phyloP scores from a whole-genome alignment of 2,888 invertebrate genomes.

The Spodoptera exigua region DNA sequence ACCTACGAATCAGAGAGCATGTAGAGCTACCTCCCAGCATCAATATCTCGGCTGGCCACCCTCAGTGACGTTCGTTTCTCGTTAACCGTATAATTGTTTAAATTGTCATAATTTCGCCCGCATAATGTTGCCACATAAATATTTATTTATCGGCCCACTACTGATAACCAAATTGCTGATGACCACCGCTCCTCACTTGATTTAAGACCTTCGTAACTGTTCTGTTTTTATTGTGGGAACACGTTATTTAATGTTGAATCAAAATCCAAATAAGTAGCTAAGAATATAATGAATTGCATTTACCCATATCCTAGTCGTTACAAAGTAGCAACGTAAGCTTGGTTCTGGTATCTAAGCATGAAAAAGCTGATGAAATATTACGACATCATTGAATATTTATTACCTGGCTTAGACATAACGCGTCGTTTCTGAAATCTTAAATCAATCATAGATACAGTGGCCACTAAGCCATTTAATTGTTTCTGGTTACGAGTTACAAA shows the following conservation, averaged over 20 bases:
- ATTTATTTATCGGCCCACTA: conserved; percentile 76
- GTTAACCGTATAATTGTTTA: conserved; percentile 83
- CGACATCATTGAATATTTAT: too few species aligned
- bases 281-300: too few species aligned
- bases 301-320: neutral
- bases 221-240: conserved; percentile 26
- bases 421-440: too few species aligned
- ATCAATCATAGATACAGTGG: too few species aligned
- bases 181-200: conserved; percentile 62
- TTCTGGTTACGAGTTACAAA: too few species aligned
- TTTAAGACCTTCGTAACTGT: conserved; percentile 62
- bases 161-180: conserved; percentile 69
- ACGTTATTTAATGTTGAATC: conserved; percentile 24
- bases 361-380: too few species aligned
- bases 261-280: conserved; percentile 8
- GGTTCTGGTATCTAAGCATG: neutral
- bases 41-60: conserved; percentile 65
- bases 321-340: neutral
- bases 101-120: conserved; percentile 84
- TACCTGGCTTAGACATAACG: too few species aligned
- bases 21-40: conserved; percentile 62
- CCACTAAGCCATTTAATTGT: too few species aligned
- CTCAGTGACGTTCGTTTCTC: conserved; percentile 71
- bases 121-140: conserved; percentile 80
- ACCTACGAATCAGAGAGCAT: conserved; percentile 1